Conservation (phyloP, 2,113 vertebrate species). For the Caranx ignobilis region DNA sequence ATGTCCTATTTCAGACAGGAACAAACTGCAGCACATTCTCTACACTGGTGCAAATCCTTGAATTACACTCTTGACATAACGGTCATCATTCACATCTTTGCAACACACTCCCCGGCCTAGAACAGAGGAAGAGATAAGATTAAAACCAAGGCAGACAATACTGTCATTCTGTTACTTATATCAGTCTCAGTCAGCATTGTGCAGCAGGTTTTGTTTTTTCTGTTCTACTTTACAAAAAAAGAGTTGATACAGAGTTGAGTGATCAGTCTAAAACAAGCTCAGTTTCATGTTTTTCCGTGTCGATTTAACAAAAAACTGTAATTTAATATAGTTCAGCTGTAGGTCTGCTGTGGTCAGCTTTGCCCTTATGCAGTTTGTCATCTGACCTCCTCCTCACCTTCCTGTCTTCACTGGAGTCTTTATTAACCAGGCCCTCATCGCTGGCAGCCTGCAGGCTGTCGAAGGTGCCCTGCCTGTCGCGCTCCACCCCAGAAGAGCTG, state of each 20-base stretch:
- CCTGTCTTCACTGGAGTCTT: constrained; percentile 74
- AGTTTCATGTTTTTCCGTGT: constrained; percentile 14
- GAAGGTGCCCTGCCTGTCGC: constrained; percentile 83
- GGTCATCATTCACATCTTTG: constrained; percentile 71
- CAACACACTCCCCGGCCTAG: constrained; percentile 70
- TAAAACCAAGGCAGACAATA: constrained; percentile 62
- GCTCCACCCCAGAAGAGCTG: constrained; percentile 27
- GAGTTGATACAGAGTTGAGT: background rate
- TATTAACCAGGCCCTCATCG: constrained; percentile 84
- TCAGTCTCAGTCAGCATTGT: background rate
- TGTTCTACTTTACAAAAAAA: constrained; percentile 5
- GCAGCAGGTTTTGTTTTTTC: background rate
- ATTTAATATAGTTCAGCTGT: constrained; percentile 86
- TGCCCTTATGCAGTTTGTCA: constrained; percentile 71
- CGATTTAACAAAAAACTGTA: background rate
- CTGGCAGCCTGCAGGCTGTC: constrained; percentile 86
- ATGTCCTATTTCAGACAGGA: constrained; percentile 15
- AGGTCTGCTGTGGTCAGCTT: constrained; percentile 66
- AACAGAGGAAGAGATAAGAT: constrained; percentile 76
- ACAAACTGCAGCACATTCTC: constrained; percentile 31
- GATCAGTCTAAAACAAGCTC: constrained; percentile 13
- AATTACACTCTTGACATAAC: constrained; percentile 52
- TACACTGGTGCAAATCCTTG: constrained; percentile 60
- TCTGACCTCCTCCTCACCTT: constrained; percentile 77
- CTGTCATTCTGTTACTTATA: background rate